A percentile compares a stretch with the other conserved stretches of the same genome.
These are phyloP conservation scores for Limnothrissa miodon DNA, from an alignment of 2,113 vertebrate species.

Conservation along the genomic window DNA sequence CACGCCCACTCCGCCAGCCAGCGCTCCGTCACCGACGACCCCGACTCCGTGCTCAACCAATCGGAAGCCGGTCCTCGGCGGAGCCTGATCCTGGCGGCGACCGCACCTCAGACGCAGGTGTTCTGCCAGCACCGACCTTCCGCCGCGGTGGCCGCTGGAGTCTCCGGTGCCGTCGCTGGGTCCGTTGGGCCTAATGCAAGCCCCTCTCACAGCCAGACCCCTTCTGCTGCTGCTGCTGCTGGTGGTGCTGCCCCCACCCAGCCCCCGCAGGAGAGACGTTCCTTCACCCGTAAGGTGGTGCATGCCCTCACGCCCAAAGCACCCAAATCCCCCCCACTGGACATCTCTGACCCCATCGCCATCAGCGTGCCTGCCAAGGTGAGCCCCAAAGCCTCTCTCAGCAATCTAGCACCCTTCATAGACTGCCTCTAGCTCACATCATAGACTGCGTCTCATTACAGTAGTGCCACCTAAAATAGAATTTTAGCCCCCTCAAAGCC, in stretches of 20 bases:
- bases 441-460: too few species aligned
- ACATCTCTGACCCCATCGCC: constrained; percentile 72
- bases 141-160: constrained; percentile 35
- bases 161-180: neutral
- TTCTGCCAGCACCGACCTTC: constrained; percentile 55
- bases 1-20: constrained; percentile 67
- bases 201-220: constrained; percentile 39
- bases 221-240: neutral
- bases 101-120: constrained; percentile 51
- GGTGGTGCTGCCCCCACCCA: constrained; percentile 31
- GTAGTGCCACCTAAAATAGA: too few species aligned
- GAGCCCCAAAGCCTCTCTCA: neutral
- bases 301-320: constrained; percentile 62
- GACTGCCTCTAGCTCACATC: too few species aligned
- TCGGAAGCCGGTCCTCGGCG: constrained; percentile 58
- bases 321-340: constrained; percentile 61
- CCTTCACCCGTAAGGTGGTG: constrained; percentile 65
- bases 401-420: too few species aligned
- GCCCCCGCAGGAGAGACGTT: constrained; percentile 53
- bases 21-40: constrained; percentile 59
- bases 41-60: constrained; percentile 61
- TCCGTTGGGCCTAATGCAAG: constrained; percentile 39
- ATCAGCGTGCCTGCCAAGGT: constrained; percentile 73
- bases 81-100: constrained; percentile 62
- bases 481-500: too few species aligned